Evolutionary conservation across 2,113 vertebrate species (phyloP).

Genomic region (Lethenteron camtschaticum): DNA sequence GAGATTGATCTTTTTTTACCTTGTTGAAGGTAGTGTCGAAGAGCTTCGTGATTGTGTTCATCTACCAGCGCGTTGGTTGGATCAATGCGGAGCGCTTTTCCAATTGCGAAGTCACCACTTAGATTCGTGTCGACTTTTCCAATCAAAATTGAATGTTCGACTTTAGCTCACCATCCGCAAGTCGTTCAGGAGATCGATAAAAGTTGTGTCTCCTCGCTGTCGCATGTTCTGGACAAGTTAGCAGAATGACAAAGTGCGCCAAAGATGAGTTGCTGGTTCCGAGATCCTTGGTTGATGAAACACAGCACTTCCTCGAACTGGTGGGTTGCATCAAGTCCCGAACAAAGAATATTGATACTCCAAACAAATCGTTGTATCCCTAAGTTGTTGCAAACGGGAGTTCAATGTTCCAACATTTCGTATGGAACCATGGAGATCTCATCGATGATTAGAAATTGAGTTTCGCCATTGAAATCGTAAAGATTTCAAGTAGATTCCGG

Average conservation of each 20-base stretch:
- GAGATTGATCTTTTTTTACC: not conserved
- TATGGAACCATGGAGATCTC: not conserved
- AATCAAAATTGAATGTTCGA: not conserved
- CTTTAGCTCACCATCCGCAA: not conserved
- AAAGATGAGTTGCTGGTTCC: conserved; percentile 1
- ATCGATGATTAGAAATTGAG: not conserved
- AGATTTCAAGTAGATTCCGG: not conserved
- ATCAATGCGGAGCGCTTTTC: not conserved
- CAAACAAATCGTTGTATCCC: not conserved
- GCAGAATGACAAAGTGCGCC: not conserved
- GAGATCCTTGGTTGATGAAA: not conserved
- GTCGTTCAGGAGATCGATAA: not conserved
- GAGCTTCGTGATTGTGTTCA: not conserved
- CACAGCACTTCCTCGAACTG: not conserved
- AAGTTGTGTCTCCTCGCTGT: not conserved
- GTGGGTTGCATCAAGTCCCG: conserved; percentile 1
- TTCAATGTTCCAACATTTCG: not conserved
- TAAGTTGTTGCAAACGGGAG: not conserved
- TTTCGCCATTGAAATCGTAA: not conserved
- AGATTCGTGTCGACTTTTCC: not conserved
- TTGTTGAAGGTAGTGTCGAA: not conserved
- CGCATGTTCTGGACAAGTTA: not conserved
- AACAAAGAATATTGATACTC: not conserved
- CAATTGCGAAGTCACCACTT: not conserved
- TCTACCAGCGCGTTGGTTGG: not conserved